phyloP scores from a whole-genome alignment of 2,797 vertebrate species.

The Sternarchorhynchus goeldii region DNA sequence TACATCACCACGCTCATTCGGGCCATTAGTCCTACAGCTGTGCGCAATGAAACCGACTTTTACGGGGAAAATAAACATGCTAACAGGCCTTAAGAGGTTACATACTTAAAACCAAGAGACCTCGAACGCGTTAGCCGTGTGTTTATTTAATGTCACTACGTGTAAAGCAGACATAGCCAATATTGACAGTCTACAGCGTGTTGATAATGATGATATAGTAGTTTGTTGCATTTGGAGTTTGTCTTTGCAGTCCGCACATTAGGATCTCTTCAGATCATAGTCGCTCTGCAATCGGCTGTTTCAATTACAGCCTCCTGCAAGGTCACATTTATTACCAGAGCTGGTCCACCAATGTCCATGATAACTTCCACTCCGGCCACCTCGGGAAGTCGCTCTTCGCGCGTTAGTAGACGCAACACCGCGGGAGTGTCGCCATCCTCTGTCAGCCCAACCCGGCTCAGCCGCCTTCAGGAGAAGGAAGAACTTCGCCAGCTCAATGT shows the following conservation, averaged over 20 bases:
- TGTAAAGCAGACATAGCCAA: too few relatives aligned
- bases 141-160: too few relatives aligned
- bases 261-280: too few relatives aligned
- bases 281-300: neutral
- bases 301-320: neutral
- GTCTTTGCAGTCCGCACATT: neutral
- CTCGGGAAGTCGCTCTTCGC: slow-evolving; percentile 59
- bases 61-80: neutral
- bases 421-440: slow-evolving; percentile 54
- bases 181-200: neutral
- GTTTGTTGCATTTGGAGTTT: neutral
- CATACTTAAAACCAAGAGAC: too few relatives aligned
- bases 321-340: neutral
- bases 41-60: slow-evolving; percentile 6
- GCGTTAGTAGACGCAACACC: slow-evolving; percentile 52
- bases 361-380: slow-evolving; percentile 65
- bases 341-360: slow-evolving; percentile 59
- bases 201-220: neutral
- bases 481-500: slow-evolving; percentile 81
- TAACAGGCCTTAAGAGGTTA: neutral
- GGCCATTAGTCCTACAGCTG: slow-evolving; percentile 37
- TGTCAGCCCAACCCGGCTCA: slow-evolving; percentile 65
- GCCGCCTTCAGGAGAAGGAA: slow-evolving; percentile 79
- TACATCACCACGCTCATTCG: slow-evolving; percentile 58
- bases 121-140: neutral